Conservation (phyloP, 2,113 vertebrate genomes). For the Isichthys henryi region DNA sequence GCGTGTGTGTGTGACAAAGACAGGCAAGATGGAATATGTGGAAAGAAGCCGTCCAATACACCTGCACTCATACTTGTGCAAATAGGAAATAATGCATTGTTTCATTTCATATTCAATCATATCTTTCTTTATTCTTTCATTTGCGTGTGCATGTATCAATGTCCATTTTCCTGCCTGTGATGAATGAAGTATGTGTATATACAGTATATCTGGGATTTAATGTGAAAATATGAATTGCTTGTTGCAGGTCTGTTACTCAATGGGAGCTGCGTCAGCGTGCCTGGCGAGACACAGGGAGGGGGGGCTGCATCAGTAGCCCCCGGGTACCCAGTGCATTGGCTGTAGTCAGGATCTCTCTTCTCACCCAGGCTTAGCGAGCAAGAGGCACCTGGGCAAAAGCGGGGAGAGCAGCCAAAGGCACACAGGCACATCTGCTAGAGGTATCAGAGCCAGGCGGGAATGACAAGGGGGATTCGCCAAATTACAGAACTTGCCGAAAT, state of each 20-base stretch:
- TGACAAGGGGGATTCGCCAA: neutral
- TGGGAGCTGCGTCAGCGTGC: neutral
- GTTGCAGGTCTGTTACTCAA: neutral
- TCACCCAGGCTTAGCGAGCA: neutral
- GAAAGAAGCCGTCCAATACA: neutral
- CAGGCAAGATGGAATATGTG: neutral
- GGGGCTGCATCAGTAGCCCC: neutral
- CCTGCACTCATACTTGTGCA: neutral
- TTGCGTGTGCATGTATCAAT: neutral
- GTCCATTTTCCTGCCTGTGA: neutral
- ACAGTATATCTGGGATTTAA: neutral
- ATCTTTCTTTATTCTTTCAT: neutral
- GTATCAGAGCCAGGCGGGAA: neutral
- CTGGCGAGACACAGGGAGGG: neutral
- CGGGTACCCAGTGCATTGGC: neutral
- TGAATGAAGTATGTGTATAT: neutral
- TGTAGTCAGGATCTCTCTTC: neutral
- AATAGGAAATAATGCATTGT: neutral
- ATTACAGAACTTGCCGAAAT: neutral
- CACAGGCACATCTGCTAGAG: neutral
- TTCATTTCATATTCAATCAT: neutral
- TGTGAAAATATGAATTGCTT: neutral
- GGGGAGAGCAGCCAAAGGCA: neutral
- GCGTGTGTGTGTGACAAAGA: neutral
- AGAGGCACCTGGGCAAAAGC: neutral